A percentile compares a stretch with the other conserved stretches of the same genome.
phyloP scores from a whole-genome alignment of 1,140 invertebrate species.

The Mesaphorura yosii region DNA sequence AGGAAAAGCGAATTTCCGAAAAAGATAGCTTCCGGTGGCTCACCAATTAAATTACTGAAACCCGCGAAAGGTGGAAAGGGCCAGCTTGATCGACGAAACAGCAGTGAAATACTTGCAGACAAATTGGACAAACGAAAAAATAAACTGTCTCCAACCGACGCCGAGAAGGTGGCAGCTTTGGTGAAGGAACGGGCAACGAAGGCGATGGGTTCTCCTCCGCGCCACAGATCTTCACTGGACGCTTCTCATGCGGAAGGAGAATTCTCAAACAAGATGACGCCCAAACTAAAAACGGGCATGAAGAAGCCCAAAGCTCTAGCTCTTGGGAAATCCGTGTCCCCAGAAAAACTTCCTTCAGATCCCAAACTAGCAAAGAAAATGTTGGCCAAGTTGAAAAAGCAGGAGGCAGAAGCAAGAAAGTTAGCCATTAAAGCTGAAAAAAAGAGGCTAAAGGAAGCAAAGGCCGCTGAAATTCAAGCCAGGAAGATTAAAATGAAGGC shows the following conservation, averaged over 20 bases:
- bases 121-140: conserved; percentile 8
- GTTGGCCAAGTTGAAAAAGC: too few species aligned
- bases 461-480: neutral
- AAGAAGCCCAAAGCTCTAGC: neutral
- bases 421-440: too few species aligned
- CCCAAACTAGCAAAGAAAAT: too few species aligned
- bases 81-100: conserved; percentile 4
- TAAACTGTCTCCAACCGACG: conserved; percentile 21
- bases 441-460: too few species aligned
- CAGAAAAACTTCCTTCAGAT: too few species aligned
- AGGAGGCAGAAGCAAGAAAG: too few species aligned
- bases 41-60: neutral
- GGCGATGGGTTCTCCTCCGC: too few species aligned
- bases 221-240: neutral
- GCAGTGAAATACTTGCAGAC: conserved; percentile 7
- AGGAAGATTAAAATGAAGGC: neutral
- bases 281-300: conserved; percentile 1
- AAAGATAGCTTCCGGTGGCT: too few species aligned
- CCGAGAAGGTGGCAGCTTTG: conserved; percentile 22
- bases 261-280: too few species aligned
- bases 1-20: too few species aligned
- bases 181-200: conserved; percentile 27
- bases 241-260: too few species aligned
- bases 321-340: conserved; percentile 2
- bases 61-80: neutral